These are phyloP conservation scores for Dicrostonyx torquatus DNA, from an alignment of 2,797 vertebrate species.

Conservation along the genomic window DNA sequence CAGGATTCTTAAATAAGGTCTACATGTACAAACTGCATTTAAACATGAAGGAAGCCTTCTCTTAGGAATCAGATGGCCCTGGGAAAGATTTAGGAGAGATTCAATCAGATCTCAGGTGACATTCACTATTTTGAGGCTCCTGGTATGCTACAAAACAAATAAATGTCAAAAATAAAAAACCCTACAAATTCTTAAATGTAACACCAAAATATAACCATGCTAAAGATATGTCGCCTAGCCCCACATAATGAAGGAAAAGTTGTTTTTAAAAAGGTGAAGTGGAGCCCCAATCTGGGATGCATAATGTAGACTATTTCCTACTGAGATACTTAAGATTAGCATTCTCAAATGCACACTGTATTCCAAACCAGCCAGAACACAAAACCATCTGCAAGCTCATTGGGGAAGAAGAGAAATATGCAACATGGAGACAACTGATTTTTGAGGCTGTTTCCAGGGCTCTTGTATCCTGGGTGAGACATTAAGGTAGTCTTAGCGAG, in stretches of 20 bases:
- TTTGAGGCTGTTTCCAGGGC: background rate
- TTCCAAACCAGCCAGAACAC: background rate
- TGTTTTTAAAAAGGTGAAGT: background rate
- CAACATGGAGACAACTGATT: slow-evolving; percentile 19
- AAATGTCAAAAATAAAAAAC: background rate
- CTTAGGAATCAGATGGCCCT: background rate
- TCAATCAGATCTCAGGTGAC: background rate
- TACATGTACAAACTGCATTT: background rate
- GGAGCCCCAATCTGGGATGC: background rate
- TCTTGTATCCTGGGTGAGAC: background rate
- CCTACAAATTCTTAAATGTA: background rate
- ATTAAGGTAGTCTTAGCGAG: background rate
- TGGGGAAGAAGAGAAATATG: background rate
- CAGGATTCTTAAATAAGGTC: slow-evolving; percentile 8
- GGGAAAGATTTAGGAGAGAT: background rate
- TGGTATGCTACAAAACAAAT: slow-evolving; percentile 6
- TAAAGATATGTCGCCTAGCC: background rate
- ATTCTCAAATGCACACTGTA: slow-evolving; percentile 11
- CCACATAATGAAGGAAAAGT: background rate
- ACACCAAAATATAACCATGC: slow-evolving; percentile 34
- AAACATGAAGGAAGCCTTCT: background rate
- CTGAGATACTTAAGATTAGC: background rate
- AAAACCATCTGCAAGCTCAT: background rate
- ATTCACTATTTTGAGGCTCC: background rate
- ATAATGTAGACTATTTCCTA: background rate